Evolutionary conservation across 2,888 invertebrate species (phyloP).

Genomic region (Dendrolimus pini): DNA sequence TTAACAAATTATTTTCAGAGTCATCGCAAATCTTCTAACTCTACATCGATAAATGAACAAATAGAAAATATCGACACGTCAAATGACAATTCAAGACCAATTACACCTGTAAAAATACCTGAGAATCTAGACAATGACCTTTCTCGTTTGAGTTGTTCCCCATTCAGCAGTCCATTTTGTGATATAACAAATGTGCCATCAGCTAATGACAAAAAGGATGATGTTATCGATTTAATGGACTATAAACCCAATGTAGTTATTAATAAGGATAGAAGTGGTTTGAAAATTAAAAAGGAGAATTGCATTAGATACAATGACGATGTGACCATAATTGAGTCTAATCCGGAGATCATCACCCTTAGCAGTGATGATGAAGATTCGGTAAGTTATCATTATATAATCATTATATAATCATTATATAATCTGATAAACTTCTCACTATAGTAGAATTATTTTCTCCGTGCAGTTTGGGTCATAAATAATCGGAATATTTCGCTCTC

Average conservation of each 20-base stretch:
- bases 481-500: too few relatives aligned
- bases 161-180: slow-evolving; percentile 46
- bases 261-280: slow-evolving; percentile 10
- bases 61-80: slow-evolving; percentile 4
- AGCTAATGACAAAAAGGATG: neutral
- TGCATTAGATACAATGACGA: slow-evolving; percentile 39
- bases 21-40: slow-evolving; percentile 18
- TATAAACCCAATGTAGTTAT: neutral
- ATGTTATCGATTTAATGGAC: slow-evolving; percentile 12
- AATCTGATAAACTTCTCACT: too few relatives aligned
- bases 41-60: neutral
- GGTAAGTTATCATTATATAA: slow-evolving; percentile 29
- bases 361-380: slow-evolving; percentile 66
- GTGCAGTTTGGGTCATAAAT: too few relatives aligned
- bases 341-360: slow-evolving; percentile 55
- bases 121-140: slow-evolving; percentile 18
- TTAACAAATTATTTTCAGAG: slow-evolving; percentile 22
- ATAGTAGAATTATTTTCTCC: too few relatives aligned
- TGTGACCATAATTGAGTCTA: slow-evolving; percentile 50
- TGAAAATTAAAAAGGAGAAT: slow-evolving; percentile 12
- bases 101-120: slow-evolving; percentile 17
- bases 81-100: neutral
- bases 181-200: slow-evolving; percentile 31
- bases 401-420: too few relatives aligned
- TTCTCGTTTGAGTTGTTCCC: slow-evolving; percentile 48